These are phyloP conservation scores for Chiloscyllium plagiosum DNA, from an alignment of 2,113 vertebrate species.

Conservation along the genomic window DNA sequence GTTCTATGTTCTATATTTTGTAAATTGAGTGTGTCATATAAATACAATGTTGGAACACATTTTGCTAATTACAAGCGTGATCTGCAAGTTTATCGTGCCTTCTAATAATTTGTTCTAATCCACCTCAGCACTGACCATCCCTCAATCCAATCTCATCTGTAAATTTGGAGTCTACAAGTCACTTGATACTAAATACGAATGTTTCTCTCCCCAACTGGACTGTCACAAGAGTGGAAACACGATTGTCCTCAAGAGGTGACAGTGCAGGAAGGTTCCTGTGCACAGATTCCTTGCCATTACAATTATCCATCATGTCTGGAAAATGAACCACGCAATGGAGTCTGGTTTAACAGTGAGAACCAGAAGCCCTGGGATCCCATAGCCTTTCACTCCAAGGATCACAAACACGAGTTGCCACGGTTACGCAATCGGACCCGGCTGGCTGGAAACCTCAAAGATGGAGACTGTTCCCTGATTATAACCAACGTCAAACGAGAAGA, in stretches of 20 bases:
- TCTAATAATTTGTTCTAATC: no score
- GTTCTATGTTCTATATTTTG: no score
- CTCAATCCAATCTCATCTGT: no score
- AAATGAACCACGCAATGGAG: no score
- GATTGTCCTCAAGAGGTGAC: background rate
- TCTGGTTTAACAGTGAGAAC: background rate
- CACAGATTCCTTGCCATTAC: background rate
- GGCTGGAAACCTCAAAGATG: background rate
- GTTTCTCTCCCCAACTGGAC: background rate
- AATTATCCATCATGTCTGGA: background rate
- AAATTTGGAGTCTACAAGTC: no score
- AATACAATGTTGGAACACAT: no score
- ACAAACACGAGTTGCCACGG: accelerated
- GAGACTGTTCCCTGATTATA: conserved; percentile 12
- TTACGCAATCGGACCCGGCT: background rate
- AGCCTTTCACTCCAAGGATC: background rate
- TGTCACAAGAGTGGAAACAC: background rate
- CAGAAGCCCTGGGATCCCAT: accelerated
- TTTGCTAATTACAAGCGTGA: no score
- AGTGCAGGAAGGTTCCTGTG: background rate
- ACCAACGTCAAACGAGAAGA: background rate
- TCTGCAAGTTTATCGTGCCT: no score
- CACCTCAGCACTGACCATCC: no score
- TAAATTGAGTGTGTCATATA: no score
- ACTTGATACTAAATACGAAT: background rate